Evolutionary conservation across 2,888 invertebrate genomes (phyloP), one percentile per base, ranked within the genome.

Genomic region (Selenia dentaria): DNA sequence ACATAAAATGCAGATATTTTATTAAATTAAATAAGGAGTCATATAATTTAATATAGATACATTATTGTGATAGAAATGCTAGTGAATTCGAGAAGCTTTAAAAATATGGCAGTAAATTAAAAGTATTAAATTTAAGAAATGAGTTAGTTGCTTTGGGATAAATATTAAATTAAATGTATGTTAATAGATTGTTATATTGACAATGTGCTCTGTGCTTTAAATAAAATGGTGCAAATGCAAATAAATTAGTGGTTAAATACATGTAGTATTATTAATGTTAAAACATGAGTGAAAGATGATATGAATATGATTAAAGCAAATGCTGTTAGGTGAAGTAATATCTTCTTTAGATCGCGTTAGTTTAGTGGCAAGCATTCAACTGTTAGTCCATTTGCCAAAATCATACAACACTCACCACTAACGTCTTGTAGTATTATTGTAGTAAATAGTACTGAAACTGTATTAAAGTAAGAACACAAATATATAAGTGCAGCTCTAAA

Each of bases 401-500:
- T 83, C 81, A 70, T 77, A 81, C 83, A 83, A 84, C 83, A 90
- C 89, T 90, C 89, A 89, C 89, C 89, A 87, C 89, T 87, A 83
- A 87, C 72, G 67, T 79, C 81, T 80, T 79, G 80, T 79, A 72
- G 82, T 79, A 76, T 80, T 87, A 89, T 87, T 80, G 86, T 85
- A 74, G 86, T 76, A 70, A 70, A 63, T 76, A 62, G 51, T 73
- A 90, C 89, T 90, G 89, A 84, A 88, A 70, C 64, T 78, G 74
- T 24, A 74, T 75, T 74, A 79, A 55, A 71, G 76, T 74, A 80
- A 83, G 81, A 74, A 86, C 86, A 85, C 78, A 82, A 79, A 77
- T 74, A 74, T 79, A 79, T 79, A 62, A 81, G 88, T 89, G 88
- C 88, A 70, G 61, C 64, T 72, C 79, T 82, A 82, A 63, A 41